phyloP scores from a whole-genome alignment of 2,888 invertebrate species.

The Tridacna gigas region DNA sequence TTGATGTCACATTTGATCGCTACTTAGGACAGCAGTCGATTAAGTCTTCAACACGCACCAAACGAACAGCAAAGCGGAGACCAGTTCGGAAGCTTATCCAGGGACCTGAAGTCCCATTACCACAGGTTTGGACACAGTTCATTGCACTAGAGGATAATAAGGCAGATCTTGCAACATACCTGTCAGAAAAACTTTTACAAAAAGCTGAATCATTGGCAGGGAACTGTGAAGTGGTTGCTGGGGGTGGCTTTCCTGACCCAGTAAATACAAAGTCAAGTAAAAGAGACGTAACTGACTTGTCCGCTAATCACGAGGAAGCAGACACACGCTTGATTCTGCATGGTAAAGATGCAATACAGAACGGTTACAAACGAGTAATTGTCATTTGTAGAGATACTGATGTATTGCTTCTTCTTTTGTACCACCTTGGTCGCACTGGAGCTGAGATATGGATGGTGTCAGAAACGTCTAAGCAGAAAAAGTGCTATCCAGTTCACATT shows the following conservation, averaged over 20 bases:
- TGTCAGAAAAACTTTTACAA: conserved; percentile 1
- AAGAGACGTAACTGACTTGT: conserved; percentile 19
- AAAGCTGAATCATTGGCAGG: not conserved
- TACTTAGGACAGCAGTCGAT: conserved; percentile 12
- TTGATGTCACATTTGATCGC: conserved; percentile 37
- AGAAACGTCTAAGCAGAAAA: conserved; percentile 10
- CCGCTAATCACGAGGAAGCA: conserved; percentile 29
- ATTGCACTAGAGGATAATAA: conserved; percentile 45
- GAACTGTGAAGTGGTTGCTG: not conserved
- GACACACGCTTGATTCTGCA: conserved; percentile 26
- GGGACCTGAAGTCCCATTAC: conserved; percentile 29
- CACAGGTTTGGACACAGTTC: conserved; percentile 42
- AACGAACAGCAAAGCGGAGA: conserved; percentile 14
- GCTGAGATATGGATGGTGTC: conserved; percentile 13
- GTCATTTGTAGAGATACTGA: conserved; percentile 14
- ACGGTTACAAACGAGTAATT: conserved; percentile 6
- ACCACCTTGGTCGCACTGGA: not conserved
- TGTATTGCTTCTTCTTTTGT: conserved; percentile 22
- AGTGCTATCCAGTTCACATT: conserved; percentile 21
- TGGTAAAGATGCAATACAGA: conserved; percentile 16
- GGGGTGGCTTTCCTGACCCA: not conserved
- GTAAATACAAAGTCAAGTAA: conserved; percentile 18
- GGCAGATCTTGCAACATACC: conserved; percentile 28
- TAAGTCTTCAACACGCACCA: conserved; percentile 9
- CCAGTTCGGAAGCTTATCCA: not conserved